Conservation (phyloP, 2,888 invertebrate genomes). For the Aleiodes testaceus region DNA sequence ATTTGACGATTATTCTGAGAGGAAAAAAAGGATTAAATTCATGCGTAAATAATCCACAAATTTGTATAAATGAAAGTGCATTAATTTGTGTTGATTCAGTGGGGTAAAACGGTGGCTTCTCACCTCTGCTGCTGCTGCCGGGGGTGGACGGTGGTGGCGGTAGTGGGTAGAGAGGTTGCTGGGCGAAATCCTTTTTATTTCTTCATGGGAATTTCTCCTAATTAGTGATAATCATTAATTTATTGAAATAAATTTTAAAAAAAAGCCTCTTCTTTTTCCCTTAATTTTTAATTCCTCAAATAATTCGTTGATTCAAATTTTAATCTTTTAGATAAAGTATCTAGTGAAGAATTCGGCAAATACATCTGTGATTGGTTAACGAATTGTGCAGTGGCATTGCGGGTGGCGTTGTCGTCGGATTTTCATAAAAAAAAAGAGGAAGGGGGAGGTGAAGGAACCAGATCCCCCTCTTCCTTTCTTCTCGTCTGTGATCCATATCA, state of each 20-base stretch:
- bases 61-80: neutral
- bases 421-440: neutral
- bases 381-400: conserved; percentile 17
- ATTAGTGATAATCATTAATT: neutral
- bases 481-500: conserved; percentile 6
- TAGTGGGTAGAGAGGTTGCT: conserved; percentile 40
- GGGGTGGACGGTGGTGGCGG: conserved; percentile 43
- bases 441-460: conserved; percentile 2
- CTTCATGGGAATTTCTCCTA: conserved; percentile 1
- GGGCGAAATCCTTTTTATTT: conserved; percentile 18
- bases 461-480: neutral
- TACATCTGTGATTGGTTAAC: conserved; percentile 11
- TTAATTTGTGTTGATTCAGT: too few relatives aligned
- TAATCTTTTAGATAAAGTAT: neutral
- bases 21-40: too few relatives aligned
- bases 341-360: neutral
- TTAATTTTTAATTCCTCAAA: neutral
- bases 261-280: neutral
- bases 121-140: conserved; percentile 47
- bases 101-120: conserved; percentile 15
- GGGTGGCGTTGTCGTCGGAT: neutral
- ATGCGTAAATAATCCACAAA: neutral
- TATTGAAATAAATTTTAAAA: neutral
- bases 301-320: too few relatives aligned
- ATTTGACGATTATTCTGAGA: too few relatives aligned